Evolutionary conservation across 2,797 vertebrate genomes (phyloP), one percentile per base, ranked within the genome.

Genomic region (Cyclopterus lumpus): DNA sequence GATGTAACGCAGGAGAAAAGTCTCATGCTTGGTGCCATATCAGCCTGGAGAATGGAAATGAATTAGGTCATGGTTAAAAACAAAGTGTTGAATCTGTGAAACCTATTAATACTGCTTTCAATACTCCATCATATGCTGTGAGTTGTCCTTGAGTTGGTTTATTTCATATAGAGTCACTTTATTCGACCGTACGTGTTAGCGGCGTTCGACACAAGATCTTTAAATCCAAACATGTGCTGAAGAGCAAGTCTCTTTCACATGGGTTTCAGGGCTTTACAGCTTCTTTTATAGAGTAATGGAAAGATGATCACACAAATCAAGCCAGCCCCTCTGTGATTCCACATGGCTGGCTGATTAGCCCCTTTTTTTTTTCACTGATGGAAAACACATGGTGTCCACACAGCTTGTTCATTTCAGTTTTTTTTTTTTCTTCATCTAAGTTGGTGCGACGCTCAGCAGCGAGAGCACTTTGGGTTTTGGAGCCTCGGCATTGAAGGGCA

Each of bases 351-450:
- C 82, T 93, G 90, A 91, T 93, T 88, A 91, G 82, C 74, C 76
- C 58, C 53, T 2, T 55, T 55, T 64, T 38, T 61, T 74, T 79
- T 75, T 67, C 84, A 61, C 88, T 90, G 86, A 93, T 90, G 88
- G 90, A 79, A 92, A 93, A 92, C 91, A 93, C 88, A 91, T 93
- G 91, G 82, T 67, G 63, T 88, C 82, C 71, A 53, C 81, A 66
- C 83, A 75, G 85, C 89, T 82, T 83, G 84, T 86, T 87, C 84
- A 62, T 85, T 93, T 91, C 82, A 86, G 87, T 84, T 85, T 60
- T 24, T n/a, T 58, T 20, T 24, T 26, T 26, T 53, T 53, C 86
- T 86, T 60, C 20, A 18, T 28, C 14, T 28, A 16, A 65, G 74
- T 84, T 64, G 71, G 74, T 80, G 71, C 36, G 58, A 81, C 70